Percentiles rank a stretch among this genome's conserved stretches.
Evolutionary conservation across 1,140 invertebrate species (phyloP).

Genomic region (Lordiphosa stackelbergi): DNA sequence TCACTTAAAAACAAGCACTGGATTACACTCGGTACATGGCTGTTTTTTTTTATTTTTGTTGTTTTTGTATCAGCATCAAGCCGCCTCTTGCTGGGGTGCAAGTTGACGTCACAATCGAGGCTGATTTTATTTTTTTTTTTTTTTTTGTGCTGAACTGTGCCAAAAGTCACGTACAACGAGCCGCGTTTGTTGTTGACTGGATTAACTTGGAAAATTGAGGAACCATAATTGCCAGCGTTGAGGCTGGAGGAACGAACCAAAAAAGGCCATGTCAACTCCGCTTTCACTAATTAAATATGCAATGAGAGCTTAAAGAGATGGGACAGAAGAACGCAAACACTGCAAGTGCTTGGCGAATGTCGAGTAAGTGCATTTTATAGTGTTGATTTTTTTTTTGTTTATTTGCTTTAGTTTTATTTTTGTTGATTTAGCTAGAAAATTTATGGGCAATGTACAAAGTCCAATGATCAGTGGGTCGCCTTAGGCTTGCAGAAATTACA

Average conservation of each 20-base stretch:
- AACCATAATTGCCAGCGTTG: slow-evolving; percentile 14
- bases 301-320: background rate
- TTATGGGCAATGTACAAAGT: slow-evolving; percentile 72
- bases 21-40: slow-evolving; percentile 12
- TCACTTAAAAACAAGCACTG: slow-evolving; percentile 53
- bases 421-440: slow-evolving; percentile 60
- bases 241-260: slow-evolving; percentile 14
- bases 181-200: slow-evolving; percentile 44
- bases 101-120: slow-evolving; percentile 39
- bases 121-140: slow-evolving; percentile 12
- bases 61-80: slow-evolving; percentile 20
- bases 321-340: no score
- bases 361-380: slow-evolving; percentile 6
- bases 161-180: slow-evolving; percentile 59
- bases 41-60: slow-evolving; percentile 30
- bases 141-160: slow-evolving; percentile 47
- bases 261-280: slow-evolving; percentile 35
- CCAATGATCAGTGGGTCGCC: slow-evolving; percentile 66
- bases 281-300: slow-evolving; percentile 37
- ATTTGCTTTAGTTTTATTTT: slow-evolving; percentile 23
- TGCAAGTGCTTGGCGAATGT: slow-evolving; percentile 8
- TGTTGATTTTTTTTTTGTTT: slow-evolving; percentile 34
- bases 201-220: slow-evolving; percentile 12
- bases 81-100: slow-evolving; percentile 16
- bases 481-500: no score